Evolutionary conservation across 2,113 vertebrate species (phyloP), one percentile per base, ranked within the genome.

Genomic region (Hippocampus barbouri): DNA sequence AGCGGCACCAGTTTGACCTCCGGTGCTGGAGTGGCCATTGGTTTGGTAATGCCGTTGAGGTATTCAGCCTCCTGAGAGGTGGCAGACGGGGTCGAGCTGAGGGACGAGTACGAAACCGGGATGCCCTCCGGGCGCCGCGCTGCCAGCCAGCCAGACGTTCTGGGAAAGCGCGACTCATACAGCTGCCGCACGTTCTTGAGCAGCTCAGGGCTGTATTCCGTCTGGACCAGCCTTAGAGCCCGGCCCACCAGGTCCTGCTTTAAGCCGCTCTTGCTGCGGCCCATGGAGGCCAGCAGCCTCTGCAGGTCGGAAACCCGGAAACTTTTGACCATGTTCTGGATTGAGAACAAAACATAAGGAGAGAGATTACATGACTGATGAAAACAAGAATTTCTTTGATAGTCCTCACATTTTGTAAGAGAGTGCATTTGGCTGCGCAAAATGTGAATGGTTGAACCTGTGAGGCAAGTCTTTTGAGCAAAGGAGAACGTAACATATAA

Each of bases 291-390:
- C 88, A 99, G 92, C 88, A 99, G 93, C 77, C 96, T 97, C 91
- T 99, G 97, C 86, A 99, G 96, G 91, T 99, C 97, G 82, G 97
- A 98, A 79, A 99, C 97, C 88, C 97, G 93, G 91, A 99, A 99
- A 92, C 97, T 98, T 95, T 98, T 98, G 89, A 99, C 97, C 97
- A 99, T 99, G 92, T 99, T 98, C 97, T 99, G 67, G 0, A 60
- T 56, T 1, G 64, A 80, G 38, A 78, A 86, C 77, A 70, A 66
- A 18, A 63, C 8, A 71, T 3, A 51, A 51, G 49, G 49, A 65
- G 9, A 80, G 34, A 25, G 56, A 38, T 38, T 9, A 61, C 18
- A 61, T 18, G 5, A 12, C 49, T 5, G 23, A 59, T 34, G 2
- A 47, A 47, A 66, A 66, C 4, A 62, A 25, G 11, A 43, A n/a